Evolutionary conservation across 1,140 invertebrate genomes (phyloP), one percentile per base, ranked within the genome.

Genomic region (Macrotrachela quadricornifera): DNA sequence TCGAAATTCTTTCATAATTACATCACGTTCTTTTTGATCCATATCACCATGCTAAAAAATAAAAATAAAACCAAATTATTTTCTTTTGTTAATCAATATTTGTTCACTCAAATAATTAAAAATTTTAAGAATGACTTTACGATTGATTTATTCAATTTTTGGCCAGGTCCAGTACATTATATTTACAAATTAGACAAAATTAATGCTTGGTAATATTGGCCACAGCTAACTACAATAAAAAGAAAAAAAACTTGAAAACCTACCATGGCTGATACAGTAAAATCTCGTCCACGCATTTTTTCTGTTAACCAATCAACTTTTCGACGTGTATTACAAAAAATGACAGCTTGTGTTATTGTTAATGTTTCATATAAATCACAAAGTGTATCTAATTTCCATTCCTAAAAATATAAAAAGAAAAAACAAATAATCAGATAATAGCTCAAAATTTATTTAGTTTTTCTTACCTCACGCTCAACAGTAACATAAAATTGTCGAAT

Each of bases 281-380:
- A 96, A 63, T 96, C 86, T 60, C 84, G 78, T 49, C 74, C 72
- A 56, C 82, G 80, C 90, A 99, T 95, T 59, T 80, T 84, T 59
- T 90, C 82, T 15, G 88, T 94, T 10, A 97, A 76, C 81, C 85
- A 91, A 66, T 97, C 91, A 43, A 96, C 78, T 79, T 96, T 97
- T 72, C 91, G 86, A 62, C 90, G 79, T 37, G 91, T 97, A 73
- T 99, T 99, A 71, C 91, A 96, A 76, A 99, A 99, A 62, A 99
- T 99, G 42, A 99, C 92, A 62, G 91, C 90, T 72, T 97, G 92
- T 53, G 92, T 95, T 64, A 99, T 97, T 61, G 88, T 94, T 56
- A 97, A 70, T 4, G 90, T 95, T 67, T 96, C 88, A 65, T 99
- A 99, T 64, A 97, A 76, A 75, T 96, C 91, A 75, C 66, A 70